Base-by-base conservation (phyloP, 2,888 invertebrate species). In the Anthoptus insignis region DNA sequence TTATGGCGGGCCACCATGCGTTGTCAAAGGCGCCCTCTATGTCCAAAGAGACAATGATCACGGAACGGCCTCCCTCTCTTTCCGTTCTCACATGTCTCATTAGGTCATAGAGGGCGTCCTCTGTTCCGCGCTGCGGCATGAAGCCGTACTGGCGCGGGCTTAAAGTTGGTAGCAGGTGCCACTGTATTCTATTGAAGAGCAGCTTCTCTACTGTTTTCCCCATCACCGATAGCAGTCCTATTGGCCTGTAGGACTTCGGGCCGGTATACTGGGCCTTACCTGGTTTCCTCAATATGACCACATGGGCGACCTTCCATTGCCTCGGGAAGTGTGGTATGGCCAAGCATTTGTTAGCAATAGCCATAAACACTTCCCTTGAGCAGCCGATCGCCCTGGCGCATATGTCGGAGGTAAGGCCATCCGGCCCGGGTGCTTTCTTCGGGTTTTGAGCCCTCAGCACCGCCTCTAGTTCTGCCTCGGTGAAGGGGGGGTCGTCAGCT, bases 71-170 rank as follows among this genome's bases (percentile, higher is more conserved):
- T 8, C 3, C 50, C 9, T 65, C 56, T 0, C 7, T 6, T 11
- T 27, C 27, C 4, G 27, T 6, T 27, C 39, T n/a, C 0, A 70
- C 29, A 8, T 57, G 24, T 5, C 37, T 4, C 8, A 69, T 42
- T 13, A 69, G 37, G 19, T 49, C 65, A 64, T 68, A 74, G 52
- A 27, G 27, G 27, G 27, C 27, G 27, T 27, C 27, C 11, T 73
- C 75, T 14, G 66, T 71, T 16, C 70, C 45, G 3, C 45, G 42
- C 27, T 73, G 71, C 3, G 72, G 73, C 68, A 69, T 59, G 22
- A 73, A 73, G 2, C 73, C 70, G 21, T 64, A 74, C 45, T 73
- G 70, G 7, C 21, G 22, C 3, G 22, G 32, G 49, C 53, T 69
- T 2, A 70, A 19, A 0, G 39, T 69, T 8, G 65, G 68, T 9